These are phyloP conservation scores for Tolypeutes matacus DNA, from an alignment of 2,797 vertebrate genomes.

Conservation along the genomic window DNA sequence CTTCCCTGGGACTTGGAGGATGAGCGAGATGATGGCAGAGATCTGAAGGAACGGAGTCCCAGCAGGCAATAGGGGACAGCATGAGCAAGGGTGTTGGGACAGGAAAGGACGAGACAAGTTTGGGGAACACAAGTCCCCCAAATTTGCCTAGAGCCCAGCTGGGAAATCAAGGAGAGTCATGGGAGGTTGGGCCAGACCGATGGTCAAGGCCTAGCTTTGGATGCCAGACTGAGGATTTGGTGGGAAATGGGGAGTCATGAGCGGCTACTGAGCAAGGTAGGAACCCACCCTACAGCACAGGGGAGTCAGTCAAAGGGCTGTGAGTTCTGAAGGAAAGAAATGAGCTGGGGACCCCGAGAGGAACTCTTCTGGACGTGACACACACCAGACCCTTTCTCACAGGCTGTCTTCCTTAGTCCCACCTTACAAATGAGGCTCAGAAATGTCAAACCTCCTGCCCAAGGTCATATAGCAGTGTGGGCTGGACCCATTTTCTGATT, in stretches of 20 bases:
- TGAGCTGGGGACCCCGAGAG: not conserved
- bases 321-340: not conserved
- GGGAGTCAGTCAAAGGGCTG: not conserved
- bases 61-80: not conserved
- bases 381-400: not conserved
- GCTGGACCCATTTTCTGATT: not conserved
- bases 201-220: not conserved
- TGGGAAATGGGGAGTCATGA: not conserved
- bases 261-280: not conserved
- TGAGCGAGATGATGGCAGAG: not conserved
- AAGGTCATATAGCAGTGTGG: not conserved
- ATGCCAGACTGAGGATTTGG: not conserved
- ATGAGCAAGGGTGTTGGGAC: not conserved
- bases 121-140: not conserved
- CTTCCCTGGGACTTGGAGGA: not conserved
- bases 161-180: not conserved
- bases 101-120: not conserved
- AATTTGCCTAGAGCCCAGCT: not conserved
- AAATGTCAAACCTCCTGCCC: not conserved
- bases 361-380: not conserved
- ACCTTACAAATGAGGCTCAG: constrained; percentile 30
- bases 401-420: not conserved
- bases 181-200: not conserved
- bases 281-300: not conserved
- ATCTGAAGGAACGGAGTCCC: not conserved